Conservation (phyloP, 2,797 vertebrate species). For the Cryptoblepharus egeriae region DNA sequence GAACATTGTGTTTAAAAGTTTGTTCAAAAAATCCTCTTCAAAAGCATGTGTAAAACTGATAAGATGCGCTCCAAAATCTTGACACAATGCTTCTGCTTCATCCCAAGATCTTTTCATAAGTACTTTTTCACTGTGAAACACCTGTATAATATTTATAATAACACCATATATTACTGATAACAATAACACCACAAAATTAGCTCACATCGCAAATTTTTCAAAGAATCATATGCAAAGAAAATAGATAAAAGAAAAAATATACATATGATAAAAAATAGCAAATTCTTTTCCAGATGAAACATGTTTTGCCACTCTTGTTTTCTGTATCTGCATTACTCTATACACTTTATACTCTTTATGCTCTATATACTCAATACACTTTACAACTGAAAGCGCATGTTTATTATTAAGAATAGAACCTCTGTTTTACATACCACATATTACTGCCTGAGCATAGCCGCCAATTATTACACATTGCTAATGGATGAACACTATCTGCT, state of each 20-base stretch:
- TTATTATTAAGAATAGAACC: too few species aligned
- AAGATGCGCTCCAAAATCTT: conserved; percentile 91
- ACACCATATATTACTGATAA: too few species aligned
- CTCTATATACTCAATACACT: too few species aligned
- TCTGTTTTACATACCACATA: too few species aligned
- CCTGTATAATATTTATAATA: too few species aligned
- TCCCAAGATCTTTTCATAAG: conserved; percentile 92
- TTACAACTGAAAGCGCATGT: not conserved
- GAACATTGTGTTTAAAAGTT: conserved; percentile 88
- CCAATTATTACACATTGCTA: not conserved
- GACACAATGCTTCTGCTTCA: conserved; percentile 92
- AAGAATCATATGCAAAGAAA: conserved; percentile 16
- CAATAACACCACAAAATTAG: conserved; percentile 8
- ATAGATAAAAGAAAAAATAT: too few species aligned
- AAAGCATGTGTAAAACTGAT: conserved; percentile 90
- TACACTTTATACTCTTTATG: too few species aligned
- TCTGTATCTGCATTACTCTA: not conserved
- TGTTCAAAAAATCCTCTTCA: conserved; percentile 89
- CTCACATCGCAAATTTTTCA: not conserved
- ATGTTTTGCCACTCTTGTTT: not conserved
- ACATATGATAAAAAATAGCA: not conserved
- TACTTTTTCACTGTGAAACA: conserved; percentile 94
- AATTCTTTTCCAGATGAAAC: not conserved
- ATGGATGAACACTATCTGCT: not conserved
- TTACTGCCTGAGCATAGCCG: too few species aligned